These are phyloP conservation scores for Drosophila ustulata DNA, from an alignment of 2,888 invertebrate species.

Conservation along the genomic window DNA sequence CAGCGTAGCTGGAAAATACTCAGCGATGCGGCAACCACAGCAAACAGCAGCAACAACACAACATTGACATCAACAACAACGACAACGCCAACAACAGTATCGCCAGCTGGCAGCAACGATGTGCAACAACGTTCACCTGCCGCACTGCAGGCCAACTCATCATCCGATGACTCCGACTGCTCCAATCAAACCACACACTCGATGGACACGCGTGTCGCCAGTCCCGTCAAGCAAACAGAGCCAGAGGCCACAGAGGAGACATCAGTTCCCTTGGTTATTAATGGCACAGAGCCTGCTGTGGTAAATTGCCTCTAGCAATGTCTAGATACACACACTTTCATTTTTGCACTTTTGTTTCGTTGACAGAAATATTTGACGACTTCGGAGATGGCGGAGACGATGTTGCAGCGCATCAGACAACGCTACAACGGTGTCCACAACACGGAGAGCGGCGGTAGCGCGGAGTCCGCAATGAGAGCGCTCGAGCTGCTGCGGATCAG, in stretches of 20 bases:
- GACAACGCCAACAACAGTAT: constrained; percentile 33
- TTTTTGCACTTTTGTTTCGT: not conserved
- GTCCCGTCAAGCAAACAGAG: constrained; percentile 58
- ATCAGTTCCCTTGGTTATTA: constrained; percentile 12
- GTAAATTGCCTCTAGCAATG: constrained; percentile 35
- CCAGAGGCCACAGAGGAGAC: constrained; percentile 34
- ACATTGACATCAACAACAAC: constrained; percentile 33
- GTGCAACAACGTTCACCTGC: constrained; percentile 74
- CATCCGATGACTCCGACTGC: constrained; percentile 85
- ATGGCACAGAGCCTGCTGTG: constrained; percentile 49
- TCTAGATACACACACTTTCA: not conserved
- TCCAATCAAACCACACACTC: constrained; percentile 84
- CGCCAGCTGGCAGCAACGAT: constrained; percentile 25
- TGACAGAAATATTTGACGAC: constrained; percentile 83
- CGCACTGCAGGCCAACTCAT: constrained; percentile 72
- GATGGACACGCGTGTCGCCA: constrained; percentile 80
- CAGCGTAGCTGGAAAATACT: constrained; percentile 84
- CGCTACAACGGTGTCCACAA: constrained; percentile 77
- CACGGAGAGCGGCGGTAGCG: constrained; percentile 70
- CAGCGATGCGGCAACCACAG: constrained; percentile 75
- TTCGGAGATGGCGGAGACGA: constrained; percentile 83
- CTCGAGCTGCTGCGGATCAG: constrained; percentile 87
- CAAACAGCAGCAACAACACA: constrained; percentile 32
- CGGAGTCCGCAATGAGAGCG: constrained; percentile 85
- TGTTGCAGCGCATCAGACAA: constrained; percentile 81